A percentile compares a stretch with the other conserved stretches of the same genome.
These are phyloP conservation scores for Xestia ashworthii DNA, from an alignment of 2,888 invertebrate species.

Conservation along the genomic window DNA sequence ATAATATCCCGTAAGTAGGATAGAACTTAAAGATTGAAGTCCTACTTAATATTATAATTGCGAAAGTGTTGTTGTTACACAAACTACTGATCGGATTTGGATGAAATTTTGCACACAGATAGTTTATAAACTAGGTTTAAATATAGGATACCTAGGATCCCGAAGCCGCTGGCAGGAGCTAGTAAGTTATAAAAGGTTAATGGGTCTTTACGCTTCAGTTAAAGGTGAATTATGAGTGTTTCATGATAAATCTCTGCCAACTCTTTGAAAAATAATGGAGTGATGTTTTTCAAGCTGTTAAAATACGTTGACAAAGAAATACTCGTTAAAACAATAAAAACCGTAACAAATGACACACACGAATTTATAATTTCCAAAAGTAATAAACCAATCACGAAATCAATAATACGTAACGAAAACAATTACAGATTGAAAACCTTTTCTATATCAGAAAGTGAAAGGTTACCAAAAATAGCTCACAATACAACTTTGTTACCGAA, in stretches of 20 bases:
- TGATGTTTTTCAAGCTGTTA: neutral
- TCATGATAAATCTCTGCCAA: neutral
- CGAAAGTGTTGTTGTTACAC: too few species aligned
- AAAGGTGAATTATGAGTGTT: neutral
- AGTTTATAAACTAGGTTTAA: too few species aligned
- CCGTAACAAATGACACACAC: neutral
- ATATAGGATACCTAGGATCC: too few species aligned
- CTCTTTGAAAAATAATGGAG: neutral
- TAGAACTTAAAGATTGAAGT: too few species aligned
- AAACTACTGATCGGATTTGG: too few species aligned
- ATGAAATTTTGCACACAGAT: too few species aligned
- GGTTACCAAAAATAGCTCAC: conserved; percentile 6
- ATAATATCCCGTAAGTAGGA: too few species aligned
- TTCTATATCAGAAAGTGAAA: conserved; percentile 5
- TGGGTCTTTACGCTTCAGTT: neutral
- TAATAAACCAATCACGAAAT: conserved; percentile 5
- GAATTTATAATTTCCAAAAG: neutral
- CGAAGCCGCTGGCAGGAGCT: too few species aligned
- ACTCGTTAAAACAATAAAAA: neutral
- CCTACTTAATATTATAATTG: too few species aligned
- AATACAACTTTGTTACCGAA: conserved; percentile 28
- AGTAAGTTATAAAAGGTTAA: too few species aligned
- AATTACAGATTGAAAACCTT: conserved; percentile 14
- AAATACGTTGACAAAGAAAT: conserved; percentile 4
- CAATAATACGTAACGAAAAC: conserved; percentile 23